Conservation (phyloP, 2,888 invertebrate species). For the Oeneis ivallda region DNA sequence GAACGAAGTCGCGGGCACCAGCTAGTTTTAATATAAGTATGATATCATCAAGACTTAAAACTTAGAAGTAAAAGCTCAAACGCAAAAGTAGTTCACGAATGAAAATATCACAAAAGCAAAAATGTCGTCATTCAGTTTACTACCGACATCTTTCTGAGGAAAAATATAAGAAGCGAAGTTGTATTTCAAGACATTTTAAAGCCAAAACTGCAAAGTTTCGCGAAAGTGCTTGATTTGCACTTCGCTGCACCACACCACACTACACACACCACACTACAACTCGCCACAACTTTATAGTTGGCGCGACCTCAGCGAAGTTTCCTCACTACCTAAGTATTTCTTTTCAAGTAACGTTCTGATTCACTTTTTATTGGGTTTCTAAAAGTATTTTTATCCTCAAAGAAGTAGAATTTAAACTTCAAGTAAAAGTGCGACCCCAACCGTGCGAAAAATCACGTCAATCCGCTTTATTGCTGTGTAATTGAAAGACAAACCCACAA, state of each 20-base stretch:
- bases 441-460: too few relatives aligned
- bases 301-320: background rate
- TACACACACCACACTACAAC: background rate
- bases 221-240: slow-evolving; percentile 21
- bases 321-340: background rate
- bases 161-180: slow-evolving; percentile 7
- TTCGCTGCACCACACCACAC: background rate
- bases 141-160: slow-evolving; percentile 3
- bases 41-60: too few relatives aligned
- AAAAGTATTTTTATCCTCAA: too few relatives aligned
- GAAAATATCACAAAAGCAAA: background rate
- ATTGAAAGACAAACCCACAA: too few relatives aligned
- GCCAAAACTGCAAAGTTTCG: slow-evolving; percentile 16
- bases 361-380: background rate
- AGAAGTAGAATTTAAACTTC: too few relatives aligned
- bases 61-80: too few relatives aligned
- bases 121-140: slow-evolving; percentile 3
- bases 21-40: too few relatives aligned
- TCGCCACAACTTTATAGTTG: slow-evolving; percentile 9
- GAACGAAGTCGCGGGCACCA: too few relatives aligned
- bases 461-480: too few relatives aligned
- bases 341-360: background rate
- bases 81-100: too few relatives aligned
- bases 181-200: slow-evolving; percentile 17
- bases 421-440: too few relatives aligned